Evolutionary conservation across 2,797 vertebrate species (phyloP).

Genomic region (Miichthys miiuy): DNA sequence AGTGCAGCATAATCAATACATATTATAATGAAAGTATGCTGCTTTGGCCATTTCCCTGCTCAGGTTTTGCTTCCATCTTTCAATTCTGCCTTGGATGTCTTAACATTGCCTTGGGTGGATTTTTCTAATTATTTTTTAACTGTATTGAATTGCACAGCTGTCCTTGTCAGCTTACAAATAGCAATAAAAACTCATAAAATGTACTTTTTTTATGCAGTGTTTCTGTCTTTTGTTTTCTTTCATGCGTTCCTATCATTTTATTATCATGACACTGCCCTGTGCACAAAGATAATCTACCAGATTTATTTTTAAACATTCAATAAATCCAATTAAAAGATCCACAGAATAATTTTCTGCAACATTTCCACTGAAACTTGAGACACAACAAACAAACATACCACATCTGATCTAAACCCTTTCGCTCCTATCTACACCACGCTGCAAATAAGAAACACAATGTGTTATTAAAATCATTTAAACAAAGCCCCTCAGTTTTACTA

Average conservation of each 20-base stretch:
- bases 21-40: background rate
- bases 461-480: conserved; percentile 40
- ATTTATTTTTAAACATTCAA: conserved; percentile 8
- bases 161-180: background rate
- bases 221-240: background rate
- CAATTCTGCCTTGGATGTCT: background rate
- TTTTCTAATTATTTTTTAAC: background rate
- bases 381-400: background rate
- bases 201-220: background rate
- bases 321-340: conserved; percentile 5
- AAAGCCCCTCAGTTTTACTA: conserved; percentile 17
- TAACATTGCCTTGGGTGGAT: background rate
- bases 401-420: background rate
- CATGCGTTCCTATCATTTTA: background rate
- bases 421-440: background rate
- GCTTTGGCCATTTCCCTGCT: background rate
- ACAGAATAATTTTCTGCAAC: background rate
- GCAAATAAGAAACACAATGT: background rate
- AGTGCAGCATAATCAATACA: conserved; percentile 1
- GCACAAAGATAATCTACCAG: background rate
- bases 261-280: background rate
- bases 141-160: background rate
- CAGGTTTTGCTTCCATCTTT: background rate
- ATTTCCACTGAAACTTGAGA: conserved; percentile 24
- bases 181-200: background rate